Evolutionary conservation across 2,888 invertebrate species (phyloP), one percentile per base, ranked within the genome.

Genomic region (Coronaproctus castanopsis): DNA sequence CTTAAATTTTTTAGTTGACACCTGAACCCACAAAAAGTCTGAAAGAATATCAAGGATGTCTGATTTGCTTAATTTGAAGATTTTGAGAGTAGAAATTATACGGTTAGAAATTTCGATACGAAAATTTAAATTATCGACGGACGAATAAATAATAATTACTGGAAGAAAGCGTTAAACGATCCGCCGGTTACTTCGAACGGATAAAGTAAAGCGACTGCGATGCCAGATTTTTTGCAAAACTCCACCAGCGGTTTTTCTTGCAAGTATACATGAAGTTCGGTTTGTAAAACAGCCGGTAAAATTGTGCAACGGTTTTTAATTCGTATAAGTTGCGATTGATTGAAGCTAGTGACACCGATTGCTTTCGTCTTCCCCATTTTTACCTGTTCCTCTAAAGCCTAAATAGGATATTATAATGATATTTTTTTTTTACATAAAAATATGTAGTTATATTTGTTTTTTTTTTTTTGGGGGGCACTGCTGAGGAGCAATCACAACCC

Each of bases 311-410:
- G 75, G 21, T 77, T 73, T 51, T 82, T 68, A 59, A 91, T 72
- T 57, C 81, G 76, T 57, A 76, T 73, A 60, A 91, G 76, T 73
- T 92, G 92, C 21, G 76, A 73, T 36, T 73, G 74, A 70, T 83
- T 89, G 69, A 88, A 82, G 70, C 92, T 92, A 0, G 90, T 92
- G 2, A 92, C 70, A 0, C 92, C 92, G 66, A 92, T 86, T 14
- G 87, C 78, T 67, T 80, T 85, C 0, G 83, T 75, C 21, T 80
- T 75, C 0, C 87, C 88, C 1, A 74, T 73, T 23, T 78, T 75
- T 22, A 84, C 82, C 67, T 84, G 76, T 62, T 78, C 76, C 66
- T 84, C 79, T n/a, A n/a, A n/a, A n/a, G n/a, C n/a, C n/a, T n/a
- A n/a, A n/a, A n/a, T n/a, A n/a, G n/a, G n/a, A n/a, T n/a, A n/a